phyloP scores from a whole-genome alignment of 1,140 invertebrate species.

The Oscheius sp. region DNA sequence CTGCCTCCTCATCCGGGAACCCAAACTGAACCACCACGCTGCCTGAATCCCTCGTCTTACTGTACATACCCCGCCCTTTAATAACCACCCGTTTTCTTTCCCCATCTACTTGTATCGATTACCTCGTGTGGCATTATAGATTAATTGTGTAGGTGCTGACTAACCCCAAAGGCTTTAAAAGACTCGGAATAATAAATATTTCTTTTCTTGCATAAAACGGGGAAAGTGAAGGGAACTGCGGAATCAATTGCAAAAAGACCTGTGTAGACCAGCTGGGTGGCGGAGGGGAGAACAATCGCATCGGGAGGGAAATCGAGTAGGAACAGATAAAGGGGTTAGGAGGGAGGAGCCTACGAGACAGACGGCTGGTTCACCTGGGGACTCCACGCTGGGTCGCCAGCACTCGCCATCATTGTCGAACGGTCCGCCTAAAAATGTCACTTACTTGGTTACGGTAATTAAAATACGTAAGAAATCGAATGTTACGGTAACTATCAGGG shows the following conservation, averaged over 20 bases:
- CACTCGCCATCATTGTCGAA: constrained; percentile 54
- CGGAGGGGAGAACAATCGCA: no score
- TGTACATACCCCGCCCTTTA: no score
- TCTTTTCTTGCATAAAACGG: background rate
- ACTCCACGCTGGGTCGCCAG: constrained; percentile 55
- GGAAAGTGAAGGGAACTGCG: background rate
- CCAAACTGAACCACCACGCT: constrained; percentile 10
- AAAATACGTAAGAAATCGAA: no score
- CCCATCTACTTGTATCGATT: background rate
- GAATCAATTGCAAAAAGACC: constrained; percentile 5
- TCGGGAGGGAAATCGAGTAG: background rate
- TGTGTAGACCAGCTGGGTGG: constrained; percentile 3
- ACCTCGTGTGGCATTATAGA: background rate
- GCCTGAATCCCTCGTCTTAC: background rate
- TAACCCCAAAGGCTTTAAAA: background rate
- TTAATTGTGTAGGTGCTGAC: no score
- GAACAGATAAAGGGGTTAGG: background rate
- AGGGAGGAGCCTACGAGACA: background rate
- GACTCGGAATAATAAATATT: background rate
- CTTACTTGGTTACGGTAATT: no score
- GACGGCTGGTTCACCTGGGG: constrained; percentile 55
- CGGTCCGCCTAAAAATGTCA: constrained; percentile 51
- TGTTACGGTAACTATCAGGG: no score
- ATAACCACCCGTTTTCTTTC: background rate
- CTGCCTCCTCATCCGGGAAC: constrained; percentile 46